Percentiles rank a stretch among this genome's conserved stretches.
Evolutionary conservation across 2,888 invertebrate species (phyloP).

Genomic region (Ophioninae sp.): DNA sequence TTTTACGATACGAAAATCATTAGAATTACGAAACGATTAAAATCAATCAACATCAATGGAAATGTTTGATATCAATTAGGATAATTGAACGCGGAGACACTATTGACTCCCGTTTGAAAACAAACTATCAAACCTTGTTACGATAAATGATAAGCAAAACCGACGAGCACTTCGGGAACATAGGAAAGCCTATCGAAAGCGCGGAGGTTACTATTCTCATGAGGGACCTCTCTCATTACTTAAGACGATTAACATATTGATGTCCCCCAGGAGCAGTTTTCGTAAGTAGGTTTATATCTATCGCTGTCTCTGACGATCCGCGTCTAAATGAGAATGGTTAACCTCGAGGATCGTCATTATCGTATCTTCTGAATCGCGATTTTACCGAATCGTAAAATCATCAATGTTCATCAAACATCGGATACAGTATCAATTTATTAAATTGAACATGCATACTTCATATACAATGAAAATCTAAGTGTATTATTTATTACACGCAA

Average conservation of each 20-base stretch:
- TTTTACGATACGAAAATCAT: neutral
- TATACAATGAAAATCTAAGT: no score
- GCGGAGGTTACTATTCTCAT: conserved; percentile 67
- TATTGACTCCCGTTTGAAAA: conserved; percentile 14
- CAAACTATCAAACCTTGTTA: conserved; percentile 1
- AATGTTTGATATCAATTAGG: neutral
- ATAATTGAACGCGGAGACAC: neutral
- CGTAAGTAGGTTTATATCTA: conserved; percentile 40
- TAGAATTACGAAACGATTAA: neutral
- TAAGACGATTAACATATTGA: conserved; percentile 76
- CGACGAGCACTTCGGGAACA: conserved; percentile 13
- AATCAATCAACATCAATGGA: neutral
- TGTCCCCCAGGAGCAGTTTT: conserved; percentile 74
- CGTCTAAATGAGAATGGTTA: conserved; percentile 39
- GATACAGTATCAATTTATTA: no score
- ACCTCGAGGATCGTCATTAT: conserved; percentile 31
- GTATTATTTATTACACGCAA: no score
- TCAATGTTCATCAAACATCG: no score
- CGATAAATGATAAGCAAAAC: conserved; percentile 22
- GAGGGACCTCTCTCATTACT: conserved; percentile 73
- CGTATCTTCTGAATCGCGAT: no score
- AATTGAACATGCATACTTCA: no score
- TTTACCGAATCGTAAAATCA: no score
- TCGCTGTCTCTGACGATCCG: neutral
- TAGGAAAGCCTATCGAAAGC: conserved; percentile 12